These are phyloP conservation scores for Acleris holmiana DNA, from an alignment of 2,888 invertebrate genomes.

Conservation along the genomic window DNA sequence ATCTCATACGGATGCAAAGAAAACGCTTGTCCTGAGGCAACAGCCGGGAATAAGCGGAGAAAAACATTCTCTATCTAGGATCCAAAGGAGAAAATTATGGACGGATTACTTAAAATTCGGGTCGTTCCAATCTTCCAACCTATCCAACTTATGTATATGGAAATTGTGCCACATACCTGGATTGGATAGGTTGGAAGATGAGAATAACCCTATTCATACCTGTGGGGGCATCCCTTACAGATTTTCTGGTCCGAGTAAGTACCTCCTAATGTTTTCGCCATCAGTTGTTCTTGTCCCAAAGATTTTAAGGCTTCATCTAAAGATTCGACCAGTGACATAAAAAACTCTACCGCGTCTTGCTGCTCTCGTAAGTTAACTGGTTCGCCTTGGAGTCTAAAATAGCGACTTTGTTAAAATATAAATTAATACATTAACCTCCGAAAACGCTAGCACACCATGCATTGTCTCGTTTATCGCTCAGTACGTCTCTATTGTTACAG, in stretches of 20 bases:
- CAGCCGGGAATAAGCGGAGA: no score
- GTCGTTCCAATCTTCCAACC: no score
- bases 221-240: conserved; percentile 99
- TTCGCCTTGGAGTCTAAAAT: conserved; percentile 93
- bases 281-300: conserved; percentile 94
- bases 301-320: conserved; percentile 98
- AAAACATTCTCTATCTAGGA: no score
- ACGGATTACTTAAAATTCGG: no score
- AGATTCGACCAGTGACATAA: conserved; percentile 98
- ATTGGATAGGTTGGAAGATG: no score
- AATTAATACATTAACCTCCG: background rate
- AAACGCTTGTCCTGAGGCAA: no score
- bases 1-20: no score
- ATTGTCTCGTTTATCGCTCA: background rate
- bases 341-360: conserved; percentile 99
- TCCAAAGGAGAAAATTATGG: no score
- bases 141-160: no score
- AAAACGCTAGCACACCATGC: background rate
- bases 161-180: no score
- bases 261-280: conserved; percentile 97
- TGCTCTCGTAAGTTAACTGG: conserved; percentile 98
- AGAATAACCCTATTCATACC: no score
- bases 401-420: background rate
- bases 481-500: background rate
- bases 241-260: conserved; percentile 99